Conservation (phyloP, 1,140 invertebrate genomes). For the Portunus trituberculatus region DNA sequence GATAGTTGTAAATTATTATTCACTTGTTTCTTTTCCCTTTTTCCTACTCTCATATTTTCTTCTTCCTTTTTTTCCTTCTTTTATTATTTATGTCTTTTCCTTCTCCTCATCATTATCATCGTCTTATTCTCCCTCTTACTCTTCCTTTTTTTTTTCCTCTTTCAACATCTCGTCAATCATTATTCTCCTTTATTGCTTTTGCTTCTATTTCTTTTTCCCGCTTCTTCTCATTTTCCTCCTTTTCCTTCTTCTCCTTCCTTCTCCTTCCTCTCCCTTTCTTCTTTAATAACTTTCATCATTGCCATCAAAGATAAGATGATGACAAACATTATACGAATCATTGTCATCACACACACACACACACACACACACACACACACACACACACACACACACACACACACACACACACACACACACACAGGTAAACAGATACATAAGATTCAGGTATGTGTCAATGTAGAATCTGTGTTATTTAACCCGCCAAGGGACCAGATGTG, state of each 20-base stretch:
- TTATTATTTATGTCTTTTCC: too few species aligned
- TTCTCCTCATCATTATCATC: too few species aligned
- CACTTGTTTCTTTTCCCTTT: too few species aligned
- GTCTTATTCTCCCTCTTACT: not conserved
- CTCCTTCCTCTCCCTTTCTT: not conserved
- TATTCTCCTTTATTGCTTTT: not conserved
- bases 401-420: not conserved
- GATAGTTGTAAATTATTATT: too few species aligned
- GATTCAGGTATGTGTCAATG: too few species aligned
- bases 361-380: conserved; percentile 7
- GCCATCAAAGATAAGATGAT: too few species aligned
- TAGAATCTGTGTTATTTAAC: too few species aligned
- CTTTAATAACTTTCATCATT: not conserved
- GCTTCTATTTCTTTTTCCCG: not conserved
- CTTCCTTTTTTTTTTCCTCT: not conserved
- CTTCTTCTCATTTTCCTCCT: not conserved
- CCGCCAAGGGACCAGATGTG: too few species aligned
- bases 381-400: conserved; percentile 27
- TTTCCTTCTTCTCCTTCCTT: not conserved
- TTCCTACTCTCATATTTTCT: too few species aligned
- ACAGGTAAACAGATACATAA: too few species aligned
- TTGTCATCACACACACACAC: not conserved
- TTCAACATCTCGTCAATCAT: not conserved
- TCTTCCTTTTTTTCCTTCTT: too few species aligned
- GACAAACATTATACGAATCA: too few species aligned